A percentile compares a stretch with the other conserved stretches of the same genome.
phyloP scores from a whole-genome alignment of 2,113 vertebrate species.

The Prunella fulvescens region DNA sequence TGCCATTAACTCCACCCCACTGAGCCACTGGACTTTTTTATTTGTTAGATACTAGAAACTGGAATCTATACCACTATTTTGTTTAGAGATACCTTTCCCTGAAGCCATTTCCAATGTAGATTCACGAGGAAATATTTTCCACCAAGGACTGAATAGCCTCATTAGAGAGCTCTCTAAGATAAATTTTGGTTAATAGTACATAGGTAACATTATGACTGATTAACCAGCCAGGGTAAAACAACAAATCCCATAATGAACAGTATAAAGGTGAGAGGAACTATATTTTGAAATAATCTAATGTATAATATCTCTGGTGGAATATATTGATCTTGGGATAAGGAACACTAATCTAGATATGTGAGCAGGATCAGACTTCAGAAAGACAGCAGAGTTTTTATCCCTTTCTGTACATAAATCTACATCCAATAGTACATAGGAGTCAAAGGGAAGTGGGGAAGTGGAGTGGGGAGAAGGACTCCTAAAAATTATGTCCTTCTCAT shows the following conservation, averaged over 20 bases:
- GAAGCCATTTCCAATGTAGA: not conserved
- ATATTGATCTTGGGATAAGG: not conserved
- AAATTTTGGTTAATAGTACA: not conserved
- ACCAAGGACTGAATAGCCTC: not conserved
- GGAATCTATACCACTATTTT: not conserved
- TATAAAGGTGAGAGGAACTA: not conserved
- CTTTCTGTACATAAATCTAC: not conserved
- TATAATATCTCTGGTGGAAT: not conserved
- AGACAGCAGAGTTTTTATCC: not conserved
- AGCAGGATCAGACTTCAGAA: not conserved
- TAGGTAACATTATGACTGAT: not conserved
- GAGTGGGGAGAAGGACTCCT: not conserved
- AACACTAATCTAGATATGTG: not conserved
- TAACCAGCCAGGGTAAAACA: not conserved
- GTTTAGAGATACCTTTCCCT: not conserved
- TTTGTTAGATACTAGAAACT: not conserved
- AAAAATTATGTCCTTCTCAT: not conserved
- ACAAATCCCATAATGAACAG: not conserved
- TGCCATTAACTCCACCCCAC: not conserved
- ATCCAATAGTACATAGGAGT: not conserved
- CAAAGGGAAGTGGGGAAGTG: not conserved
- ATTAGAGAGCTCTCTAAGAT: not conserved
- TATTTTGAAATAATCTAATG: not conserved
- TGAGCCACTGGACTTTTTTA: not conserved
- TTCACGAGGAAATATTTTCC: not conserved